Evolutionary conservation across 2,888 invertebrate species (phyloP), one percentile per base, ranked within the genome.

Genomic region (Ametastegia equiseti): DNA sequence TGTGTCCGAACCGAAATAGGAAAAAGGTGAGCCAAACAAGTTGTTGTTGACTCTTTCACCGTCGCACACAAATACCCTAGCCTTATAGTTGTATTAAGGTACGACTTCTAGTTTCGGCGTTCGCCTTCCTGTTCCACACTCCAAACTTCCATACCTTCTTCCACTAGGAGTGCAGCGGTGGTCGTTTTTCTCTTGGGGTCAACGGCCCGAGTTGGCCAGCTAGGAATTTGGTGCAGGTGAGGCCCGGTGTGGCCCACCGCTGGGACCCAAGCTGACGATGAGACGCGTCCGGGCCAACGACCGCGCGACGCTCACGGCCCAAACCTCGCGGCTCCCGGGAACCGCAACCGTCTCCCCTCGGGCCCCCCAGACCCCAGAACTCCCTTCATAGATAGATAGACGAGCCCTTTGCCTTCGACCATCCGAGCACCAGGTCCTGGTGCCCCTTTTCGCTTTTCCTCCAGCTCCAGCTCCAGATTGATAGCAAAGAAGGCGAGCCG

Each of bases 201-300:
- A 86, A 86, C 82, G 90, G 88, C 90, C 91, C 84, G 84, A 83
- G 84, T 86, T 86, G 86, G 85, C 86, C 86, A 88, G 87, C 89
- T 90, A 91, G 90, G 90, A 91, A 91, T 91, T 91, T 88, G 89
- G 89, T 91, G 91, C 90, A 91, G 91, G 90, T 91, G 91, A 91
- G 88, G 81, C 81, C 79, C 78, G 63, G 45, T 39, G 75, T 75
- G 75, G 33, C 75, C 65, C n/a, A n/a, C n/a, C 84, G 82, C 82
- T 83, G 81, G 81, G 82, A 67, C 77, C 81, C 50, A 30, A 19
- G 75, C 75, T 65, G 63, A 75, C 63, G 65, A 78, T 60, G 67
- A 75, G 81, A 81, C 81, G 73, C 75, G 85, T 82, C 80, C 77
- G 65, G 81, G 82, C 57, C 81, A 78, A 60, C 83, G 63, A 81